phyloP scores from a whole-genome alignment of 1,140 invertebrate genomes.

The Matsumurasca onukii region DNA sequence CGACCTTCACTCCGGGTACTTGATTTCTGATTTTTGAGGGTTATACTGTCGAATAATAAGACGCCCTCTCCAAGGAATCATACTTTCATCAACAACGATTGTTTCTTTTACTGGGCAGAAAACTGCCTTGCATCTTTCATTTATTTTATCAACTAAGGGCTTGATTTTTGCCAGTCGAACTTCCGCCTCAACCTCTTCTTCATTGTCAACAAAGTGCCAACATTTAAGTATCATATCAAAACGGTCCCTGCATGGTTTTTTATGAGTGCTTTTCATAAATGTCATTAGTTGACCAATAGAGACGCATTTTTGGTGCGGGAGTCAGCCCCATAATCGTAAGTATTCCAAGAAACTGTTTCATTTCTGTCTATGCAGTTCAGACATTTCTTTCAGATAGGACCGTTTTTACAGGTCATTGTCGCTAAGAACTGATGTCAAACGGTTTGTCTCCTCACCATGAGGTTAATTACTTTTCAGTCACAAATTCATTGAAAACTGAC shows the following conservation, averaged over 20 bases:
- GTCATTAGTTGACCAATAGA: neutral
- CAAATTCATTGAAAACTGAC: neutral
- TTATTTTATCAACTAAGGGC: neutral
- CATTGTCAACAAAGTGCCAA: neutral
- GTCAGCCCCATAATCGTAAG: neutral
- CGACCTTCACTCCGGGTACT: constrained; percentile 45
- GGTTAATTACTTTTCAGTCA: neutral
- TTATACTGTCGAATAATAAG: constrained; percentile 45
- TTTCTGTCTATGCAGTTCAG: neutral
- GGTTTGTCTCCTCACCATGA: neutral
- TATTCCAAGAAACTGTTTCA: constrained; percentile 1
- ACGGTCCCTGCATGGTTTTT: neutral
- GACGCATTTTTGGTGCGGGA: neutral
- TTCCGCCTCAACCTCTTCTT: neutral
- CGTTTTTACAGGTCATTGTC: too few relatives aligned
- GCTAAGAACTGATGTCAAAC: neutral
- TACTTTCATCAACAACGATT: constrained; percentile 41
- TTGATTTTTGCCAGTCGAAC: neutral
- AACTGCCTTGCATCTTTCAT: neutral
- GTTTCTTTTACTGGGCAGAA: constrained; percentile 34
- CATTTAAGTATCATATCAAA: neutral
- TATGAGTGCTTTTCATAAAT: neutral
- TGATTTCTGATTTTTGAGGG: constrained; percentile 44
- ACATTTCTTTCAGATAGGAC: neutral
- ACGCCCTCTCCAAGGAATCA: constrained; percentile 44